A percentile compares a stretch with the other conserved stretches of the same genome.
Evolutionary conservation across 2,797 vertebrate species (phyloP).

Genomic region (Tympanoctomys barrerae): DNA sequence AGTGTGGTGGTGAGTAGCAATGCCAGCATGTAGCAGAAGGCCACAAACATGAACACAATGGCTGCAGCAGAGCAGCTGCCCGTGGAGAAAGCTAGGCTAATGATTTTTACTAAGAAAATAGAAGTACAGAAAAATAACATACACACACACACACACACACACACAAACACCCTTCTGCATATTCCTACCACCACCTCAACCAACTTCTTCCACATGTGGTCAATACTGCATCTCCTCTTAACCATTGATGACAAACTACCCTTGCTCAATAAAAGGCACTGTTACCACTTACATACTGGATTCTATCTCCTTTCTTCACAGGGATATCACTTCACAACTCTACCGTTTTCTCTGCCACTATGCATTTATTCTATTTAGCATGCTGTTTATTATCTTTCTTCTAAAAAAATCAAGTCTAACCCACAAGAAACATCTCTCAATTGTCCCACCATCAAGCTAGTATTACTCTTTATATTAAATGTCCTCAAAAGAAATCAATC

Average conservation of each 20-base stretch:
- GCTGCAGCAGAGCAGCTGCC: too few relatives aligned
- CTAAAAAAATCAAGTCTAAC: background rate
- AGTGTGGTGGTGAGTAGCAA: background rate
- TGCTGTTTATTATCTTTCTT: background rate
- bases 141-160: background rate
- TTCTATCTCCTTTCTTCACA: background rate
- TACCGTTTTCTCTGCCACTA: background rate
- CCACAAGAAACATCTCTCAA: background rate
- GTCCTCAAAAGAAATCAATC: constrained; percentile 1
- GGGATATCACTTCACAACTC: background rate
- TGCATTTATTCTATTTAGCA: background rate
- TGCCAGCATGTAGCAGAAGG: background rate
- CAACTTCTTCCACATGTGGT: background rate
- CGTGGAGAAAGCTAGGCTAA: background rate
- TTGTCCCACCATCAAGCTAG: background rate
- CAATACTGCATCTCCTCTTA: background rate
- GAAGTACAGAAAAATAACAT: background rate
- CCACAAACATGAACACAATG: background rate
- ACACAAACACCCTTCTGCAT: background rate
- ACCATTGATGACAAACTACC: background rate
- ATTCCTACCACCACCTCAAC: background rate
- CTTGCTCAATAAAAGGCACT: background rate
- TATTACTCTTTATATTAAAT: background rate
- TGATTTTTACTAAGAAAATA: background rate
- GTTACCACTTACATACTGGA: background rate